phyloP scores from a whole-genome alignment of 2,888 invertebrate genomes.

The Sinodicranocentrus sp. region DNA sequence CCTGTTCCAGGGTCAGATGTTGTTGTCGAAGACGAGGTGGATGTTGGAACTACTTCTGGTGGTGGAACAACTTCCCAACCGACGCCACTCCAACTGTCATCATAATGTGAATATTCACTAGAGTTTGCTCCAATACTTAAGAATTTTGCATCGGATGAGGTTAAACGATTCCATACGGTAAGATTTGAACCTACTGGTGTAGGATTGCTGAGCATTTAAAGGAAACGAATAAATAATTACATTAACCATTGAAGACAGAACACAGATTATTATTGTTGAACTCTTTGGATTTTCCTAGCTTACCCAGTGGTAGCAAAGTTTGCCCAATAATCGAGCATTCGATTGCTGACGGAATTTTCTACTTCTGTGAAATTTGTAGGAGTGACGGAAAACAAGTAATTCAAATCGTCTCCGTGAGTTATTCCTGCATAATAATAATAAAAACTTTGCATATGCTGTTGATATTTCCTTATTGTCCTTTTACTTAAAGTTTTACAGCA shows the following conservation, averaged over 20 bases:
- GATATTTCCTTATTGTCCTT: background rate
- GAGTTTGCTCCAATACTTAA: slow-evolving; percentile 40
- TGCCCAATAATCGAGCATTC: slow-evolving; percentile 80
- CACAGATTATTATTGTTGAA: background rate
- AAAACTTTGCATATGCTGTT: background rate
- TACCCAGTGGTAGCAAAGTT: slow-evolving; percentile 78
- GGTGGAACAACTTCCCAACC: slow-evolving; percentile 40
- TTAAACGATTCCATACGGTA: slow-evolving; percentile 47
- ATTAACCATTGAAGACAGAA: background rate
- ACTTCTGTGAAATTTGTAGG: slow-evolving; percentile 63
- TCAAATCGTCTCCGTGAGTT: slow-evolving; percentile 82
- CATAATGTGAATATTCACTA: slow-evolving; percentile 21
- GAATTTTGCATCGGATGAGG: background rate
- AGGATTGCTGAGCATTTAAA: background rate
- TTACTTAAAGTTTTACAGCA: background rate
- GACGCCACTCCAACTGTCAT: slow-evolving; percentile 42
- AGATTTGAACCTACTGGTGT: background rate
- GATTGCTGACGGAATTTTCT: slow-evolving; percentile 79
- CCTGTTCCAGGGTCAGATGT: no score
- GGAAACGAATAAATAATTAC: background rate
- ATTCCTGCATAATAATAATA: slow-evolving; percentile 79
- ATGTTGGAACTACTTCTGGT: slow-evolving; percentile 18
- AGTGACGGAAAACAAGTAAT: slow-evolving; percentile 81
- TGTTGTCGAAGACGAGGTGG: background rate
- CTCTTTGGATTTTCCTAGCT: slow-evolving; percentile 25